Percentiles rank a stretch among this genome's conserved stretches.
These are phyloP conservation scores for Apotomis capreana DNA, from an alignment of 2,888 invertebrate species.

Conservation along the genomic window DNA sequence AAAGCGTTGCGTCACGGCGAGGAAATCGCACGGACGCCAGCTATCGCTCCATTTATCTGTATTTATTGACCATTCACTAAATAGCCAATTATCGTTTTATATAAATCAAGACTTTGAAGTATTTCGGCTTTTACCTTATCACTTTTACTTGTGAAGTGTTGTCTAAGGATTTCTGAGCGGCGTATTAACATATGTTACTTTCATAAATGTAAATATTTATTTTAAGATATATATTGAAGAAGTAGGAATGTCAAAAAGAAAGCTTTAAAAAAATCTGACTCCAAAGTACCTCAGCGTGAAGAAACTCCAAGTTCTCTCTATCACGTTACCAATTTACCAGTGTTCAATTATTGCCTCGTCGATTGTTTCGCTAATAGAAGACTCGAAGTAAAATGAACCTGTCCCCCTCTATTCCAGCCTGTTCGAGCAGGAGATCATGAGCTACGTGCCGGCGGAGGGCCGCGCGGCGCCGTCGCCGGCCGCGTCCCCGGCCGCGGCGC, in stretches of 20 bases:
- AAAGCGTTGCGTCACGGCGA: constrained; percentile 29
- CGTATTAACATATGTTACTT: not conserved
- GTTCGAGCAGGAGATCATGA: constrained; percentile 99
- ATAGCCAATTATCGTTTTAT: constrained; percentile 27
- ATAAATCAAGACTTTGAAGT: constrained; percentile 17
- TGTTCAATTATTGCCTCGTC: not conserved
- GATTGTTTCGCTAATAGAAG: not conserved
- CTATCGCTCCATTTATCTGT: constrained; percentile 32
- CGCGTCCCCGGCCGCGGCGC: constrained; percentile 91
- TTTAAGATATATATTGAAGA: too few relatives aligned
- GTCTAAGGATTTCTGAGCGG: not conserved
- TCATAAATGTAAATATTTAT: too few relatives aligned
- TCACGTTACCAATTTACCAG: too few relatives aligned
- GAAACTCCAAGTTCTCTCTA: too few relatives aligned
- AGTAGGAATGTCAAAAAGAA: too few relatives aligned
- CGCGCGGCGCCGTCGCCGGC: constrained; percentile 86
- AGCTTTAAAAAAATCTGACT: too few relatives aligned
- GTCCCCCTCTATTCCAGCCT: constrained; percentile 84
- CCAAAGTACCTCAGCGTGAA: too few relatives aligned
- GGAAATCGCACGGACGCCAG: constrained; percentile 27
- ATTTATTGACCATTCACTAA: constrained; percentile 37
- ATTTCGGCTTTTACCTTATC: constrained; percentile 2
- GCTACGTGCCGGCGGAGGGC: constrained; percentile 90
- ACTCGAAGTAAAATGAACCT: constrained; percentile 28
- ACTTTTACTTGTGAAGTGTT: not conserved